Evolutionary conservation across 2,113 vertebrate genomes (phyloP).

Genomic region (Anser brachyrhynchus): DNA sequence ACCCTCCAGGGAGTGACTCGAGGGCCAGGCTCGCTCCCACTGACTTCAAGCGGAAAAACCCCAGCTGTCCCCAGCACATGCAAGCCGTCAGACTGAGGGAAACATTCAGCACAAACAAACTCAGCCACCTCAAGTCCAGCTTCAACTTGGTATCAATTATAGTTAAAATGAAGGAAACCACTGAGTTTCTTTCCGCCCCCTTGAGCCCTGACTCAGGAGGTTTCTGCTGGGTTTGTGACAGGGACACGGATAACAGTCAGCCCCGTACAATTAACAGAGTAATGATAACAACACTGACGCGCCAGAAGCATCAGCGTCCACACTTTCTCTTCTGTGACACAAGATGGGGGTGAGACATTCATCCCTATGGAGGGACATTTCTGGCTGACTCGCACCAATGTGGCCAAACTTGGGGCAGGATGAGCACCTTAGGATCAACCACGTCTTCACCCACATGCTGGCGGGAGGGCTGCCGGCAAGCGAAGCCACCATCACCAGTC

Average conservation of each 20-base stretch:
- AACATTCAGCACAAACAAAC: not conserved
- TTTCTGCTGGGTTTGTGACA: not conserved
- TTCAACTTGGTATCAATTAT: not conserved
- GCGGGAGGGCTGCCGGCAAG: not conserved
- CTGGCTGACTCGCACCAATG: not conserved
- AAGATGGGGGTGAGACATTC: not conserved
- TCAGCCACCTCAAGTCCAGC: not conserved
- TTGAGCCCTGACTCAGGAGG: not conserved
- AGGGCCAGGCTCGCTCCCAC: not conserved
- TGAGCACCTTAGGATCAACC: not conserved
- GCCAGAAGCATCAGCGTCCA: not conserved
- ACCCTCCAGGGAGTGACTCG: not conserved
- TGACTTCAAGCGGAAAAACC: not conserved
- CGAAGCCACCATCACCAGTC: fast-evolving
- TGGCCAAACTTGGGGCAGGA: fast-evolving
- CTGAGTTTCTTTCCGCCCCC: not conserved
- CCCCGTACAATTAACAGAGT: not conserved
- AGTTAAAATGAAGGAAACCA: not conserved
- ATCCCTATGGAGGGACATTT: fast-evolving
- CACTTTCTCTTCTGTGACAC: not conserved
- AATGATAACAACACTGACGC: not conserved
- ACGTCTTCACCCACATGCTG: fast-evolving
- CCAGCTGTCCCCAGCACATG: not conserved
- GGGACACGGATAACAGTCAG: no score
- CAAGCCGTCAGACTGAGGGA: not conserved